Conservation (phyloP, 1,140 invertebrate species). For the Aethina tumida region DNA sequence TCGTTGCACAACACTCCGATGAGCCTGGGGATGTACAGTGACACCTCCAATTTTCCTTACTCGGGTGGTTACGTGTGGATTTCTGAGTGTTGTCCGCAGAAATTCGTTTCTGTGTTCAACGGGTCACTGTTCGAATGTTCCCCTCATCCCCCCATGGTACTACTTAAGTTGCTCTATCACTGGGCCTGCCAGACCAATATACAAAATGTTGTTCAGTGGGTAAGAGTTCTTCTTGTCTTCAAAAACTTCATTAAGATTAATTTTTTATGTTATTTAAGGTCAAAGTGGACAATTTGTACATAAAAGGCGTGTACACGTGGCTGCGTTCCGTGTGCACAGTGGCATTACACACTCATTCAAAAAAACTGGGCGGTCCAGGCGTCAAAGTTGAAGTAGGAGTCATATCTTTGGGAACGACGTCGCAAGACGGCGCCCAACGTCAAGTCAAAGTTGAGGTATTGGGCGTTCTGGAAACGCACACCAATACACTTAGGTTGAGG, state of each 20-base stretch:
- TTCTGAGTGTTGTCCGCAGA: constrained; percentile 69
- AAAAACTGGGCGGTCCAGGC: constrained; percentile 55
- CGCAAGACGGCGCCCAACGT: constrained; percentile 68
- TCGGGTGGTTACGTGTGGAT: constrained; percentile 87
- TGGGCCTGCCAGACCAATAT: constrained; percentile 84
- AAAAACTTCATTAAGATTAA: neutral
- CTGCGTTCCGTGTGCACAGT: constrained; percentile 67
- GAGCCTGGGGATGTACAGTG: constrained; percentile 74
- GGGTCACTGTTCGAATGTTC: constrained; percentile 79
- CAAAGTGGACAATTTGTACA: constrained; percentile 66
- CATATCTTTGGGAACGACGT: constrained; percentile 80
- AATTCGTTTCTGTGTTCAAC: constrained; percentile 74
- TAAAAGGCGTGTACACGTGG: constrained; percentile 70
- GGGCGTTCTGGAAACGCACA: constrained; percentile 66
- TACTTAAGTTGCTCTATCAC: constrained; percentile 79
- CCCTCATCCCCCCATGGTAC: constrained; percentile 65
- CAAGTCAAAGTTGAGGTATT: constrained; percentile 84
- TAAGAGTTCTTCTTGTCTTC: constrained; percentile 17
- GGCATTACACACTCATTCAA: constrained; percentile 63
- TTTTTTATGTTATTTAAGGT: constrained; percentile 39
- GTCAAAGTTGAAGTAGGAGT: constrained; percentile 68
- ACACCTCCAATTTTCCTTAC: constrained; percentile 71
- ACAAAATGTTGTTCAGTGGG: constrained; percentile 78
- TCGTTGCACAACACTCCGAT: constrained; percentile 54
- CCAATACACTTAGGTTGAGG: constrained; percentile 63